Conservation (phyloP, 2,888 invertebrate species). For the Pristionchus arcanus region DNA sequence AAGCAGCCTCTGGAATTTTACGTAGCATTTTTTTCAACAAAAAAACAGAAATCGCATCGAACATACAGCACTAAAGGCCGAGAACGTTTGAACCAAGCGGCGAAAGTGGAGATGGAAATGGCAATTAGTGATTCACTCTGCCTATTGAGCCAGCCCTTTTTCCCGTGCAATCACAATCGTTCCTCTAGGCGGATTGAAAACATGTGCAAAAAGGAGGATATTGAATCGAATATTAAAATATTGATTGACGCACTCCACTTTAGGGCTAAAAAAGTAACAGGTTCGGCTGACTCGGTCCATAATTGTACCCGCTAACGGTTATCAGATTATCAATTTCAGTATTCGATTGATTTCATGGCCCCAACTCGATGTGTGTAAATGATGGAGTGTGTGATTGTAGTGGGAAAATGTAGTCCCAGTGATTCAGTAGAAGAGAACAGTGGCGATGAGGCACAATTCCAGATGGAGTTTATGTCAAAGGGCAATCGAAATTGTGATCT, state of each 20-base stretch:
- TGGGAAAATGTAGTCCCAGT: conserved; percentile 12
- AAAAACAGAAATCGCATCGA: not conserved
- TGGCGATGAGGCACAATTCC: not conserved
- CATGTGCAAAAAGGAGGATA: not conserved
- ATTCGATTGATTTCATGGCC: not conserved
- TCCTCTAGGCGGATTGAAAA: not conserved
- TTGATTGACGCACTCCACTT: not conserved
- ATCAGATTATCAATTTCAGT: not conserved
- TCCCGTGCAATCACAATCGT: not conserved
- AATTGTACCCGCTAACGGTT: not conserved
- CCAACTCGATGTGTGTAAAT: not conserved
- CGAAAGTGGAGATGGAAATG: not conserved
- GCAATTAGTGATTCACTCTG: not conserved
- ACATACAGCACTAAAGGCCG: not conserved
- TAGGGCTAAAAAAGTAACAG: not conserved
- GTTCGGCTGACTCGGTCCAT: not conserved
- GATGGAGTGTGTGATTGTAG: conserved; percentile 10
- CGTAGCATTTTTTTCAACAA: not conserved
- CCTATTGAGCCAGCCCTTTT: not conserved
- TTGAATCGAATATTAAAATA: not conserved
- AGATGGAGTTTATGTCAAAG: not conserved
- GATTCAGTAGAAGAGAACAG: not conserved
- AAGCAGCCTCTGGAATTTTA: too few relatives aligned
- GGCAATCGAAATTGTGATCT: not conserved
- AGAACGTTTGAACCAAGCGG: not conserved